A percentile compares a stretch with the other conserved stretches of the same genome.
Conservation (phyloP, 2,888 invertebrate genomes). For the Dynastes tityus region DNA sequence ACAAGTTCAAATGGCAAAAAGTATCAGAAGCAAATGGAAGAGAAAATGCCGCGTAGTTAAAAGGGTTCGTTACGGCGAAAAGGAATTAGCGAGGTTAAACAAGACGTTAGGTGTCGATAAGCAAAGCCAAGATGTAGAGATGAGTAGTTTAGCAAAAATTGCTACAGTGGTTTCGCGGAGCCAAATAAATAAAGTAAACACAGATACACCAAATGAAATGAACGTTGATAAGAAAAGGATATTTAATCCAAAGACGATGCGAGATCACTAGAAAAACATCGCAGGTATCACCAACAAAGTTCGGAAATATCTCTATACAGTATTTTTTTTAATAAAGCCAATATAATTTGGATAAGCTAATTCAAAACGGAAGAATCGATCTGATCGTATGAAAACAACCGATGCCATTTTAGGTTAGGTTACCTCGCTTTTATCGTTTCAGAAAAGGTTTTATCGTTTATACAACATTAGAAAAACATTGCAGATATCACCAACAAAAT, state of each 20-base stretch:
- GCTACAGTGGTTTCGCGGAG: slow-evolving; percentile 54
- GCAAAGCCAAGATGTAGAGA: slow-evolving; percentile 70
- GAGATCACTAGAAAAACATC: slow-evolving; percentile 73
- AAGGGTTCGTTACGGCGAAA: slow-evolving; percentile 86
- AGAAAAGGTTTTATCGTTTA: too few relatives aligned
- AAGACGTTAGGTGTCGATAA: slow-evolving; percentile 82
- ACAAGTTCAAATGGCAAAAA: slow-evolving; percentile 81
- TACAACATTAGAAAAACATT: too few relatives aligned
- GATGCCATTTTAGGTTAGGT: too few relatives aligned
- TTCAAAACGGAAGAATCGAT: too few relatives aligned
- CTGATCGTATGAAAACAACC: too few relatives aligned
- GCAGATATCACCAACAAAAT: too few relatives aligned
- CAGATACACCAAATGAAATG: slow-evolving; percentile 73
- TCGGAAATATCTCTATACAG: too few relatives aligned
- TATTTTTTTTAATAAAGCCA: too few relatives aligned
- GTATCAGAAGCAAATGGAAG: slow-evolving; percentile 87
- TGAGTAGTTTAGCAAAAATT: slow-evolving; percentile 77
- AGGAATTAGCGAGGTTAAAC: slow-evolving; percentile 85
- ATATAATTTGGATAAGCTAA: too few relatives aligned
- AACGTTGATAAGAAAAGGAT: slow-evolving; percentile 73
- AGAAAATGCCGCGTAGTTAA: slow-evolving; percentile 92
- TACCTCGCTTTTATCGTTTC: too few relatives aligned
- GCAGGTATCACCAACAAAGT: too few relatives aligned
- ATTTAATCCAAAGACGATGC: slow-evolving; percentile 81
- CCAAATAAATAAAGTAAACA: slow-evolving; percentile 69